These are phyloP conservation scores for Drosophila sordidula DNA, from an alignment of 2,888 invertebrate genomes.

Conservation along the genomic window DNA sequence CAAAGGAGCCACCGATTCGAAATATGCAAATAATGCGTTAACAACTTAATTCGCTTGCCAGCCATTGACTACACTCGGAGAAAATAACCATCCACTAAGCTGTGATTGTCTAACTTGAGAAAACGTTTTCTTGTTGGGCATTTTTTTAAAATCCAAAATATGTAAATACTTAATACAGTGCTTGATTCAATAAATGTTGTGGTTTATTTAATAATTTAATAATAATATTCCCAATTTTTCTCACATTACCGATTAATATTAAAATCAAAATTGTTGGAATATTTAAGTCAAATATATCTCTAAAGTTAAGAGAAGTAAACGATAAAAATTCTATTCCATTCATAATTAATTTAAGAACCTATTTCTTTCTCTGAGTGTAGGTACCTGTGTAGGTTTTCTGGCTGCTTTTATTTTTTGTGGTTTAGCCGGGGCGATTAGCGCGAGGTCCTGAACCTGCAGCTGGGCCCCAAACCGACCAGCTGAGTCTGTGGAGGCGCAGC, in stretches of 20 bases:
- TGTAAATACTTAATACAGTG: no score
- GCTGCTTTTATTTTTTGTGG: constrained; percentile 8
- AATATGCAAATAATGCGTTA: constrained; percentile 84
- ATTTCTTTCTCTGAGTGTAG: constrained; percentile 8
- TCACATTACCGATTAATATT: neutral
- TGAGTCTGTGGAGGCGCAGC: constrained; percentile 15
- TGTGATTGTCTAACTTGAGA: no score
- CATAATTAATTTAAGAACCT: neutral
- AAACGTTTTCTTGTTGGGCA: no score
- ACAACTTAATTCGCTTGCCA: constrained; percentile 82
- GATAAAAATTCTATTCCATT: no score
- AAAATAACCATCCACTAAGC: no score
- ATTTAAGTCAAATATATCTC: neutral
- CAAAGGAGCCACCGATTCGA: constrained; percentile 40
- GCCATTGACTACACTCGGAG: constrained; percentile 21
- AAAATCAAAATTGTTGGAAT: neutral
- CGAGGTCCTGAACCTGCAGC: constrained; percentile 53
- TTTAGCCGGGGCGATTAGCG: constrained; percentile 51
- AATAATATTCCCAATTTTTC: no score
- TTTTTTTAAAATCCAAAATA: no score
- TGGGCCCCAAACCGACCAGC: constrained; percentile 22
- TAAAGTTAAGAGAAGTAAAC: no score
- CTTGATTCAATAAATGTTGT: no score
- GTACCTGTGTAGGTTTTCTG: constrained; percentile 7
- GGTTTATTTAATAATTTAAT: no score